Base-by-base conservation (phyloP, 2,797 vertebrate genomes). In the Acrossocheilus fasciatus region DNA sequence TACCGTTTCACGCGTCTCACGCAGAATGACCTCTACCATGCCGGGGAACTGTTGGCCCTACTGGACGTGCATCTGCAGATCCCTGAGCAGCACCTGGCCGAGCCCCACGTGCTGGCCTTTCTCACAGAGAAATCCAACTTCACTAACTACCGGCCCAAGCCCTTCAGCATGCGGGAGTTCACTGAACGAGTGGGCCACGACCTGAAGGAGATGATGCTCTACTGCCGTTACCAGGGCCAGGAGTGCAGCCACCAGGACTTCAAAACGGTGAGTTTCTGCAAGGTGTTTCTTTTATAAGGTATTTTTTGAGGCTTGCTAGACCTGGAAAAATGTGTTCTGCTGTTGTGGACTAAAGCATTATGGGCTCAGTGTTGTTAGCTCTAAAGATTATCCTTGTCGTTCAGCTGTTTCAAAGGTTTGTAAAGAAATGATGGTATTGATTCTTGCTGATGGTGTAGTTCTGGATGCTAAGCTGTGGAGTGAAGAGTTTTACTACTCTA, bases 91-190 rank as follows among this genome's bases (percentile, higher is more conserved):
- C 97, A 98, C 87, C 94, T 99, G 91, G 98, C 98, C 0, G 98
- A 99, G 92, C 97, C 98, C 0, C 88, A 96, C 0, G 97, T 99
- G 88, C 92, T 99, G 91, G 95, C 96, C 4, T 93, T 96, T 89
- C 96, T 99, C 23, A 92, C 94, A 76, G 97, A 98, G 84, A 97
- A 96, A 88, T 94, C 98, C 92, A 98, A 98, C 95, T 99, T 99
- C 92, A 98, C 96, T 23, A 96, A 96, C 89, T 99, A 99, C 91
- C 97, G 95, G 88, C 98, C 98, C 69, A 98, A 97, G 90, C 93
- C 96, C 59, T 99, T 99, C 95, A 97, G 96, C 95, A 99, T 99
- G 98, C 96, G 95, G 90, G 98, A 99, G 95, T 99, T 99, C 94
- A 94, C 97, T 9, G 97, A 98, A 0, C 94, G 98, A 0, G 97